Percentiles rank a stretch among this genome's conserved stretches.
Evolutionary conservation across 2,888 invertebrate genomes (phyloP).

Genomic region (Metalampra italica): DNA sequence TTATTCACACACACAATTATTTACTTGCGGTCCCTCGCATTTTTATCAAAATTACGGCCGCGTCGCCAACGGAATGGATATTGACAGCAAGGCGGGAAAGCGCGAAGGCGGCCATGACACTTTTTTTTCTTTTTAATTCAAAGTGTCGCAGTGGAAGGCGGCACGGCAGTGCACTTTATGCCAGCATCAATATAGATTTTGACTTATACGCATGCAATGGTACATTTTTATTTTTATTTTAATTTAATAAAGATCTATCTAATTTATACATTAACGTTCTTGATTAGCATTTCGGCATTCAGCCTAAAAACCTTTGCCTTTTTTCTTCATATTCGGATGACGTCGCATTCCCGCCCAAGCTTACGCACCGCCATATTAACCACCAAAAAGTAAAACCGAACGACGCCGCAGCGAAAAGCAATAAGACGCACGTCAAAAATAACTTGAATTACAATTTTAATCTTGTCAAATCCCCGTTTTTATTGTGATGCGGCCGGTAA

Average conservation of each 20-base stretch:
- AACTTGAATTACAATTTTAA: slow-evolving; percentile 77
- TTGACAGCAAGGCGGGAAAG: slow-evolving; percentile 56
- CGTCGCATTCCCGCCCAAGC: slow-evolving; percentile 29
- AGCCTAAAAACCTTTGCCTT: slow-evolving; percentile 20
- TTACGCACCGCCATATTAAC: slow-evolving; percentile 35
- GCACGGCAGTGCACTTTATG: slow-evolving; percentile 40
- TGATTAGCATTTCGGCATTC: slow-evolving; percentile 22
- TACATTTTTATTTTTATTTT: slow-evolving; percentile 11
- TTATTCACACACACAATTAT: slow-evolving; percentile 37
- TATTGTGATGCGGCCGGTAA: slow-evolving; percentile 64
- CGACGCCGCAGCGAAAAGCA: slow-evolving; percentile 65
- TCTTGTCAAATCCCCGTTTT: slow-evolving; percentile 76
- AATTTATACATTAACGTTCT: slow-evolving; percentile 14
- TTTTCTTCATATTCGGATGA: slow-evolving; percentile 43
- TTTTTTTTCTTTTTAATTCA: slow-evolving; percentile 52
- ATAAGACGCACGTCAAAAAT: slow-evolving; percentile 72
- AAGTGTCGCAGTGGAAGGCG: slow-evolving; percentile 37
- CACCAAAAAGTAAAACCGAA: slow-evolving; percentile 40
- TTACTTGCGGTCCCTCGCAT: slow-evolving; percentile 31
- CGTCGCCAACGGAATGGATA: slow-evolving; percentile 38
- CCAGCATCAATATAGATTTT: slow-evolving; percentile 28
- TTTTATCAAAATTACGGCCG: slow-evolving; percentile 39
- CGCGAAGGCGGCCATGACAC: slow-evolving; percentile 46
- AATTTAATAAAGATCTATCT: slow-evolving; percentile 10
- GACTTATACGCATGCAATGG: slow-evolving; percentile 18